These are phyloP conservation scores for Erpornis zantholeuca DNA, from an alignment of 2,113 vertebrate genomes.

Conservation along the genomic window DNA sequence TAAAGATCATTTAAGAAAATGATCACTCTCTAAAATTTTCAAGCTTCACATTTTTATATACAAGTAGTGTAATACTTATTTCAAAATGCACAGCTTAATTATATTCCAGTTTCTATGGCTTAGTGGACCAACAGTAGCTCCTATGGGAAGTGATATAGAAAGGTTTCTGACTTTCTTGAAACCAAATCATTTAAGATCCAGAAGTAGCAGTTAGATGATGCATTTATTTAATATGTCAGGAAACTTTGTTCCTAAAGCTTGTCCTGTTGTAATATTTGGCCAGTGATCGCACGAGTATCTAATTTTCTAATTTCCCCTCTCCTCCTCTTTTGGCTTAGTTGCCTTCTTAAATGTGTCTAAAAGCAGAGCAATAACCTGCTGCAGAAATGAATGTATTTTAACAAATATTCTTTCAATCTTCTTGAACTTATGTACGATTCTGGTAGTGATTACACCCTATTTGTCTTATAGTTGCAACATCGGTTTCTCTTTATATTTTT, in stretches of 20 bases:
- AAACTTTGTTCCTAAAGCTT: background rate
- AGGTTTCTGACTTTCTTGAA: background rate
- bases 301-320: background rate
- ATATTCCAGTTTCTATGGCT: background rate
- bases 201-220: background rate
- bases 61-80: background rate
- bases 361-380: background rate
- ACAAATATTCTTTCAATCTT: background rate
- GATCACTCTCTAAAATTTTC: background rate
- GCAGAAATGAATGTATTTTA: background rate
- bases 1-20: background rate
- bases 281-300: background rate
- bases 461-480: background rate
- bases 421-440: background rate
- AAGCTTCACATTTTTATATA: no score
- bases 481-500: background rate
- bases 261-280: background rate
- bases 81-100: background rate
- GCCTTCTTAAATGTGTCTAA: background rate
- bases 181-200: background rate
- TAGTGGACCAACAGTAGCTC: background rate
- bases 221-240: background rate
- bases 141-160: background rate
- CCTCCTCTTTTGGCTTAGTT: background rate
- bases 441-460: background rate